phyloP scores from a whole-genome alignment of 2,797 vertebrate species.

The Siniperca undulata region DNA sequence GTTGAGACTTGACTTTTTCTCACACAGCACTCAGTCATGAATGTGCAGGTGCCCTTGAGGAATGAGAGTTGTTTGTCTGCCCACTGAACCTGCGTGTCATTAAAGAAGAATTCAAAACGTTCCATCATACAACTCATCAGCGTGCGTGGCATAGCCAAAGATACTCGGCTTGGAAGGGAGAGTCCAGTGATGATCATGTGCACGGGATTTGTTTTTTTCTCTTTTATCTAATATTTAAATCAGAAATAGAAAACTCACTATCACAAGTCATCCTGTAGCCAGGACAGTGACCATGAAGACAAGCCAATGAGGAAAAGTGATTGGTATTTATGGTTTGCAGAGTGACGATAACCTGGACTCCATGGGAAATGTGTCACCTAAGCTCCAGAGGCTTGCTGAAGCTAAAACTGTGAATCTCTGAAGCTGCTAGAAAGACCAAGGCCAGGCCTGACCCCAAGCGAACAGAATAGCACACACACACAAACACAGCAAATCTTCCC shows the following conservation, averaged over 20 bases:
- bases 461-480: slow-evolving; percentile 25
- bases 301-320: slow-evolving; percentile 33
- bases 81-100: slow-evolving; percentile 29
- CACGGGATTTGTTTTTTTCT: not conserved
- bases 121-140: slow-evolving; percentile 35
- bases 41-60: slow-evolving; percentile 40
- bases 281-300: not conserved
- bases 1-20: slow-evolving; percentile 50
- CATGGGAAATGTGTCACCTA: slow-evolving; percentile 75
- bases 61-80: slow-evolving; percentile 43
- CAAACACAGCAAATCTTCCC: not conserved
- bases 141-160: not conserved
- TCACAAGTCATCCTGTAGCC: not conserved
- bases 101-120: slow-evolving; percentile 67
- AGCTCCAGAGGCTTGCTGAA: slow-evolving; percentile 42
- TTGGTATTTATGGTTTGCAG: slow-evolving; percentile 52
- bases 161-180: not conserved
- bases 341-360: slow-evolving; percentile 45
- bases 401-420: slow-evolving; percentile 35
- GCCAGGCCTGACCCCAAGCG: slow-evolving; percentile 34
- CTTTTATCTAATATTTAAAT: slow-evolving; percentile 3
- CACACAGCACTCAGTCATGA: slow-evolving; percentile 32
- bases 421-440: slow-evolving; percentile 16
- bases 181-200: not conserved
- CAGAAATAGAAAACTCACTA: not conserved